phyloP scores from a whole-genome alignment of 2,797 vertebrate genomes.

The Sardinella longiceps region DNA sequence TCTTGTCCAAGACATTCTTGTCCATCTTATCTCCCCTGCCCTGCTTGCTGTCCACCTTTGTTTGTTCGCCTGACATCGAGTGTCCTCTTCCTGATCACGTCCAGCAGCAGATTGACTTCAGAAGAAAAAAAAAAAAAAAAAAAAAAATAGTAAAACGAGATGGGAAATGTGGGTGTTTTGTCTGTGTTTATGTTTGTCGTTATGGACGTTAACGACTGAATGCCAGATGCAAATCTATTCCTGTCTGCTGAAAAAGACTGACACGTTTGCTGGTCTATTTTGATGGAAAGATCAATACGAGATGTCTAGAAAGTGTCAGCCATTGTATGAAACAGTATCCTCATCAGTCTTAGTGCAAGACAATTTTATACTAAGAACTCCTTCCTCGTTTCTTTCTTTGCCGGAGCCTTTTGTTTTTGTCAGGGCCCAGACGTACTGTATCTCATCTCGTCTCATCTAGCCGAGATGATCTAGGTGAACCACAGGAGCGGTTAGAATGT shows the following conservation, averaged over 20 bases:
- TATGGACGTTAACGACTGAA: background rate
- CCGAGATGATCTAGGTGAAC: too few relatives aligned
- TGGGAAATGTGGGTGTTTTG: background rate
- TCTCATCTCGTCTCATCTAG: too few relatives aligned
- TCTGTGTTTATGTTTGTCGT: background rate
- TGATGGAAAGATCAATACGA: conserved; percentile 18
- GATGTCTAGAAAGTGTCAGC: conserved; percentile 13
- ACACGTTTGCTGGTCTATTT: background rate
- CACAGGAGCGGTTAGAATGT: conserved; percentile 11
- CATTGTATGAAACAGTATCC: background rate
- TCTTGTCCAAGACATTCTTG: conserved; percentile 28
- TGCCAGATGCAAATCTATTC: background rate
- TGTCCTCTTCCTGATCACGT: conserved; percentile 35
- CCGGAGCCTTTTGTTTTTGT: conserved; percentile 12
- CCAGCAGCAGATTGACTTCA: background rate
- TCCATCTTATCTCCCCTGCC: conserved; percentile 39
- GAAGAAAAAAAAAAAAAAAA: background rate
- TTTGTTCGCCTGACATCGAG: conserved; percentile 37
- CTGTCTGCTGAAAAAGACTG: background rate
- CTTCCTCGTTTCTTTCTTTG: background rate
- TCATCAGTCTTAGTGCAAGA: background rate
- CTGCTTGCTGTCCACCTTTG: conserved; percentile 41
- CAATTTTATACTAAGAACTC: too few relatives aligned
- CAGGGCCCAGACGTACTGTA: background rate
- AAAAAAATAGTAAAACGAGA: background rate